Evolutionary conservation across 1,140 invertebrate genomes (phyloP).

Genomic region (Ectropis grisescens): DNA sequence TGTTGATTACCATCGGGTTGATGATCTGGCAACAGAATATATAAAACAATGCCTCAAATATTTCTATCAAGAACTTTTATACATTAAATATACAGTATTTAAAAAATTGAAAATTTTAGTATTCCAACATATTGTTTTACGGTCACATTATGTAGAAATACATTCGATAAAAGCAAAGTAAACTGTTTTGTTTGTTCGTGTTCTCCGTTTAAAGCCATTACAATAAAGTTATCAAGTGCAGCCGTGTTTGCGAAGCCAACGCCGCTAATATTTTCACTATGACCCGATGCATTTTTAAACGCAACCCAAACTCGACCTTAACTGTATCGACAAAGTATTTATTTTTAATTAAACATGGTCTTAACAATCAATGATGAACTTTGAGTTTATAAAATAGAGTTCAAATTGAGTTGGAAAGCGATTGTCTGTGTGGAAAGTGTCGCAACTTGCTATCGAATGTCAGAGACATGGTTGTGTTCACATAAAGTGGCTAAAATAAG

Average conservation of each 20-base stretch:
- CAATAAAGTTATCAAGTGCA: constrained; percentile 28
- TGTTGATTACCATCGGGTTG: too few species aligned
- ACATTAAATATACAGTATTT: too few species aligned
- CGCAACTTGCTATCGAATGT: constrained; percentile 38
- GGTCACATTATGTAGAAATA: too few species aligned
- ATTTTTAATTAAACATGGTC: constrained; percentile 19
- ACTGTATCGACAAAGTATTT: constrained; percentile 13
- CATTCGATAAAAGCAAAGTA: too few species aligned
- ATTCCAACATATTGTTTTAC: too few species aligned
- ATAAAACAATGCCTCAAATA: too few species aligned
- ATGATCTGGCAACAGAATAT: too few species aligned
- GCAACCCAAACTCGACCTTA: constrained; percentile 24
- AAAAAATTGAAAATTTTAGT: too few species aligned
- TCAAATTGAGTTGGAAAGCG: constrained; percentile 13
- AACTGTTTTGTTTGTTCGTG: too few species aligned
- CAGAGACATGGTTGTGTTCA: constrained; percentile 28
- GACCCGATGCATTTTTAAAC: constrained; percentile 13
- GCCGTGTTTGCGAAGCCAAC: constrained; percentile 15
- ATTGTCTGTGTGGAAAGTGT: constrained; percentile 19
- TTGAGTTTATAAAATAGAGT: constrained; percentile 9
- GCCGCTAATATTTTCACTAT: constrained; percentile 24
- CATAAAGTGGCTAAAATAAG: constrained; percentile 49
- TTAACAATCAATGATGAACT: constrained; percentile 9
- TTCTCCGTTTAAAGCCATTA: constrained; percentile 19
- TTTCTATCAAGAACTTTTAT: too few species aligned